phyloP scores from a whole-genome alignment of 2,113 vertebrate genomes.

The Anarrhichthys ocellatus region DNA sequence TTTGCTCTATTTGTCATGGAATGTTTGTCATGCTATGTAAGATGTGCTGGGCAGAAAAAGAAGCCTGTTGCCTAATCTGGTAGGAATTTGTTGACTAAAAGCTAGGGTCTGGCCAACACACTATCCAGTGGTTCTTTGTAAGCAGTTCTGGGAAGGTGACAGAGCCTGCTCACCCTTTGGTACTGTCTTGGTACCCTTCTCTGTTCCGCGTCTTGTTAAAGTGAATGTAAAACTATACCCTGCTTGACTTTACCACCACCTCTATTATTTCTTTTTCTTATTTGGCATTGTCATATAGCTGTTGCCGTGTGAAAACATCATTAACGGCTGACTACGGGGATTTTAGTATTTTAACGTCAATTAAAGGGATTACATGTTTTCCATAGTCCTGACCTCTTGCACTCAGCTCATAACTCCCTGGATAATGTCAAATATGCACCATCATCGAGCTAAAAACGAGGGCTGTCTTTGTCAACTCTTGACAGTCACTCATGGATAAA shows the following conservation, averaged over 20 bases:
- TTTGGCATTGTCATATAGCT: slow-evolving; percentile 7
- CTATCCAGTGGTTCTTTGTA: slow-evolving; percentile 73
- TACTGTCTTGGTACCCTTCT: slow-evolving; percentile 10
- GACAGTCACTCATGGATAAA: slow-evolving; percentile 23
- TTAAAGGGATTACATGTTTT: slow-evolving; percentile 60
- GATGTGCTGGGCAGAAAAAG: slow-evolving; percentile 73
- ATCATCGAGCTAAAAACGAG: slow-evolving; percentile 28
- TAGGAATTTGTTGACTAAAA: slow-evolving; percentile 81
- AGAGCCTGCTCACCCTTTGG: slow-evolving; percentile 17
- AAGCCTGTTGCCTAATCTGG: slow-evolving; percentile 78
- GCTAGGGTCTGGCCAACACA: slow-evolving; percentile 67
- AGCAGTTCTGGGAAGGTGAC: slow-evolving; percentile 68
- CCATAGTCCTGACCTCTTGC: slow-evolving; percentile 45
- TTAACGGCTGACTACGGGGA: slow-evolving; percentile 29
- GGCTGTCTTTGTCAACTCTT: slow-evolving; percentile 22
- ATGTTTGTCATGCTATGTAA: slow-evolving; percentile 77
- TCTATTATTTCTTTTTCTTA: neutral
- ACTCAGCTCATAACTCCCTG: slow-evolving; percentile 45
- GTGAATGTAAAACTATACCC: slow-evolving; percentile 7
- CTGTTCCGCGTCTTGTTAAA: slow-evolving; percentile 3
- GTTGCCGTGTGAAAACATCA: slow-evolving; percentile 26
- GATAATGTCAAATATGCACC: slow-evolving; percentile 55
- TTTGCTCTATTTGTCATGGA: slow-evolving; percentile 73
- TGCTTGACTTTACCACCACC: neutral
- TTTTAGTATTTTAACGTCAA: slow-evolving; percentile 37